Percentiles rank a stretch among this genome's conserved stretches.
Conservation (phyloP, 1,140 invertebrate genomes). For the Cataglyphis hispanica region DNA sequence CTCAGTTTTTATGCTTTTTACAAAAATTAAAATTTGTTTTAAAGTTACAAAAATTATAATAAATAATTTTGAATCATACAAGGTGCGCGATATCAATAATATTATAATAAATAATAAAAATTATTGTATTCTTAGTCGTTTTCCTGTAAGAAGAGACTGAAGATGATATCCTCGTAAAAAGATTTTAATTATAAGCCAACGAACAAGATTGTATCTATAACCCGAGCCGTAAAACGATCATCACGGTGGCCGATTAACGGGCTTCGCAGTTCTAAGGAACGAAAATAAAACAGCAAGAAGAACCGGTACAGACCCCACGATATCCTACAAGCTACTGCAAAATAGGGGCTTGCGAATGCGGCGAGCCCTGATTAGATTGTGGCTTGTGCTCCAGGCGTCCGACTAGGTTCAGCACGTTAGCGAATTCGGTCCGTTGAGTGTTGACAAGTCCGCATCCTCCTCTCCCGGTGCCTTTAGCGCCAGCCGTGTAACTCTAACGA, state of each 20-base stretch:
- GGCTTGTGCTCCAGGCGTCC: constrained; percentile 80
- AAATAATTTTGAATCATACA: no score
- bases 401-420: constrained; percentile 82
- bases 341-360: constrained; percentile 81
- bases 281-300: constrained; percentile 58
- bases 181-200: neutral
- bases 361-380: constrained; percentile 83
- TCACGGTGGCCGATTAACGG: neutral
- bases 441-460: constrained; percentile 83
- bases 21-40: neutral
- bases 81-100: neutral
- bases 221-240: neutral
- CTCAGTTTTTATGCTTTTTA: neutral
- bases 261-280: constrained; percentile 32
- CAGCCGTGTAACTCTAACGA: constrained; percentile 81
- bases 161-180: neutral
- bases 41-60: neutral
- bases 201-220: neutral
- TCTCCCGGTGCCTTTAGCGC: constrained; percentile 74
- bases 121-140: neutral
- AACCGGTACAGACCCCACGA: constrained; percentile 45
- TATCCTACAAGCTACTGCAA: constrained; percentile 63
- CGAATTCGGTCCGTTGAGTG: constrained; percentile 82
- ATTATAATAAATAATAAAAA: neutral
- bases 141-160: neutral